phyloP scores from a whole-genome alignment of 2,888 invertebrate species.

The Crematogaster levior region DNA sequence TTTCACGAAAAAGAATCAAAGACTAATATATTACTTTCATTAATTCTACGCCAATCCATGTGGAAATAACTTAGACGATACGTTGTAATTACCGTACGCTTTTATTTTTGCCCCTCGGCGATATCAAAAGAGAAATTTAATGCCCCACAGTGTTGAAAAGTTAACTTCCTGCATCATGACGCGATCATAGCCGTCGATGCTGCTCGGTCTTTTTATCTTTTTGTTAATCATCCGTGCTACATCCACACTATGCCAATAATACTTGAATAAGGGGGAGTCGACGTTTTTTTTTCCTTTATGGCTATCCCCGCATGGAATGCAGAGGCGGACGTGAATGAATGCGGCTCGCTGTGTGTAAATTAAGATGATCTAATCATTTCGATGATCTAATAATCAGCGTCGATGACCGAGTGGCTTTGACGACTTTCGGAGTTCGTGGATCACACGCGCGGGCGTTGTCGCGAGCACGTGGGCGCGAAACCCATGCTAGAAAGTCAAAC shows the following conservation, averaged over 20 bases:
- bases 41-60: background rate
- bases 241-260: background rate
- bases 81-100: background rate
- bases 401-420: background rate
- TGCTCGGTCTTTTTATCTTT: background rate
- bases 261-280: background rate
- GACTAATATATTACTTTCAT: background rate
- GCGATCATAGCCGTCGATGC: background rate
- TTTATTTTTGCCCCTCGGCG: background rate
- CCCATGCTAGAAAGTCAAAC: slow-evolving; percentile 69
- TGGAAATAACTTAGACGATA: background rate
- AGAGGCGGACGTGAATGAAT: slow-evolving; percentile 19
- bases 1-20: background rate
- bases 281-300: background rate
- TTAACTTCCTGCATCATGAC: background rate
- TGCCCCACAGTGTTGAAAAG: background rate
- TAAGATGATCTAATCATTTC: slow-evolving; percentile 22
- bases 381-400: slow-evolving; percentile 49
- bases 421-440: slow-evolving; percentile 3
- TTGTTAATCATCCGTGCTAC: background rate
- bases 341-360: background rate
- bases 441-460: background rate
- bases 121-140: background rate
- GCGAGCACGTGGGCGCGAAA: slow-evolving; percentile 56
- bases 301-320: background rate